Percentiles rank a stretch among this genome's conserved stretches.
phyloP scores from a whole-genome alignment of 2,797 vertebrate genomes.

The Epinephelus coioides region DNA sequence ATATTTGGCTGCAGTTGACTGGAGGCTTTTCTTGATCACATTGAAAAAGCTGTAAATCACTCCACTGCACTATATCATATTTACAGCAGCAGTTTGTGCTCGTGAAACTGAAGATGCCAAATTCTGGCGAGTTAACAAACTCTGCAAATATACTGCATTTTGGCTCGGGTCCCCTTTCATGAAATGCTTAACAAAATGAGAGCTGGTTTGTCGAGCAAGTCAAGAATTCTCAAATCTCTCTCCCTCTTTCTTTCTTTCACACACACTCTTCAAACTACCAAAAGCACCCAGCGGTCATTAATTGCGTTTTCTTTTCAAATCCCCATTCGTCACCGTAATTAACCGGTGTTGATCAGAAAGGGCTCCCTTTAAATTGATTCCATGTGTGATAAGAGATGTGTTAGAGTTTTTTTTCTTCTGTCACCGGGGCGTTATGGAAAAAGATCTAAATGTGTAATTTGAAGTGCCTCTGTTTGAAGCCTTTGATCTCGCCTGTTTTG shows the following conservation, averaged over 20 bases:
- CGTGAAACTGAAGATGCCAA: conserved; percentile 59
- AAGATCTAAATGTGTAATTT: conserved; percentile 90
- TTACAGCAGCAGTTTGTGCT: conserved; percentile 46
- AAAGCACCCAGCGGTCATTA: conserved; percentile 83
- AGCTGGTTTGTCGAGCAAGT: conserved; percentile 37
- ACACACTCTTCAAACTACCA: conserved; percentile 18
- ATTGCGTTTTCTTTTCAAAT: conserved; percentile 87
- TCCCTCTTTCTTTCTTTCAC: conserved; percentile 8
- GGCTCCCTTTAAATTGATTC: conserved; percentile 86
- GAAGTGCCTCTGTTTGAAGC: conserved; percentile 88
- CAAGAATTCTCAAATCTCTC: conserved; percentile 52
- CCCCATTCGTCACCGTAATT: conserved; percentile 84
- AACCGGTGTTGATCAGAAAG: conserved; percentile 84
- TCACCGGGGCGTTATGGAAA: conserved; percentile 85
- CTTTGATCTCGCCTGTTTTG: conserved; percentile 89
- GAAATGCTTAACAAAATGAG: conserved; percentile 41
- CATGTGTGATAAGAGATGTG: conserved; percentile 88
- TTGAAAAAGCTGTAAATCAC: conserved; percentile 76
- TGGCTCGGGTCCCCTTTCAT: conserved; percentile 33
- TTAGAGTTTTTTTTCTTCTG: conserved; percentile 78
- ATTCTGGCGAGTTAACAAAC: conserved; percentile 56
- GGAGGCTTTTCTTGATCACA: conserved; percentile 75
- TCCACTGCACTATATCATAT: conserved; percentile 13
- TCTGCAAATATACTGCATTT: conserved; percentile 14
- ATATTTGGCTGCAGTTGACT: conserved; percentile 58